Conservation (phyloP, 2,888 invertebrate species). For the Mimachlamys varia region DNA sequence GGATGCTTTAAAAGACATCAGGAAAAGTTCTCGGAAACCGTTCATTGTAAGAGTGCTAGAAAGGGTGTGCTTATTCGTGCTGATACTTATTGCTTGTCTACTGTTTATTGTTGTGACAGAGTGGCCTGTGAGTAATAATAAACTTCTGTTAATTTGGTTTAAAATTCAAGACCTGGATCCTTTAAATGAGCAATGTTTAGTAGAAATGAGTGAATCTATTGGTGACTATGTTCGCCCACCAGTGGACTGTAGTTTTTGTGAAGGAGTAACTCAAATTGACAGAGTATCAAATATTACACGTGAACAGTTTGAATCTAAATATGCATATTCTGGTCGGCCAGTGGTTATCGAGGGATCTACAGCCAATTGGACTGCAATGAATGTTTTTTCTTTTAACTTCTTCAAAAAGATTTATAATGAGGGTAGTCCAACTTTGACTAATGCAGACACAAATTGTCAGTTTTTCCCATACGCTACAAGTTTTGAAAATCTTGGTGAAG, state of each 20-base stretch:
- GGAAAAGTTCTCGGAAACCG: slow-evolving; percentile 12
- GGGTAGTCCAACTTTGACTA: slow-evolving; percentile 80
- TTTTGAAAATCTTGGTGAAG: slow-evolving; percentile 90
- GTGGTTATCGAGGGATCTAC: slow-evolving; percentile 94
- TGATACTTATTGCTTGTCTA: slow-evolving; percentile 43
- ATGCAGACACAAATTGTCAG: slow-evolving; percentile 87
- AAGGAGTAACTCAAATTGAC: slow-evolving; percentile 85
- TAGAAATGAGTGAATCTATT: slow-evolving; percentile 63
- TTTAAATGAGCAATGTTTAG: slow-evolving; percentile 67
- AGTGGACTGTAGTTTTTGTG: slow-evolving; percentile 91
- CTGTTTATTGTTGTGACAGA: slow-evolving; percentile 54
- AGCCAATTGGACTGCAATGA: slow-evolving; percentile 90
- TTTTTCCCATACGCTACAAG: slow-evolving; percentile 96
- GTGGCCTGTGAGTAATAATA: slow-evolving; percentile 66
- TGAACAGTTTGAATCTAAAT: slow-evolving; percentile 88
- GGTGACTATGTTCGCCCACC: slow-evolving; percentile 87
- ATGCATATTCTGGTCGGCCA: slow-evolving; percentile 90
- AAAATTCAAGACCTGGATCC: slow-evolving; percentile 56
- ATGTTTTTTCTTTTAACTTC: slow-evolving; percentile 91
- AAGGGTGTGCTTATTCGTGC: slow-evolving; percentile 44
- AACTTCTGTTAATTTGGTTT: slow-evolving; percentile 62
- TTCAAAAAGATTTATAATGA: slow-evolving; percentile 88
- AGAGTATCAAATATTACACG: slow-evolving; percentile 87
- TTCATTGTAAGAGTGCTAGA: slow-evolving; percentile 39
- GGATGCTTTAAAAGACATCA: slow-evolving; percentile 60